phyloP scores from a whole-genome alignment of 2,888 invertebrate species.

The Dasysyrphus tricinctus region DNA sequence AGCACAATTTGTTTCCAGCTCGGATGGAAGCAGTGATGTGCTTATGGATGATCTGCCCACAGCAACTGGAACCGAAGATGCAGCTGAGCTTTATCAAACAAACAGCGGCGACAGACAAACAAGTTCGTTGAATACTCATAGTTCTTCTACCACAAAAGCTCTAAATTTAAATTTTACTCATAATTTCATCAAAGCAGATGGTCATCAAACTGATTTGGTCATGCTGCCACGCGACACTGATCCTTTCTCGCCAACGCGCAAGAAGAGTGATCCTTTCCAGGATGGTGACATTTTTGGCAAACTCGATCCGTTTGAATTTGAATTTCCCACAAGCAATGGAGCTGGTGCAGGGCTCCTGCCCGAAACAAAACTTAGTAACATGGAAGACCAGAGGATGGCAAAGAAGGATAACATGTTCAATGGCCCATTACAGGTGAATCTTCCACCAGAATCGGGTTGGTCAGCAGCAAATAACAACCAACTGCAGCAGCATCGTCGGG shows the following conservation, averaged over 20 bases:
- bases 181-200: constrained; percentile 71
- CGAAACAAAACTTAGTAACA: constrained; percentile 51
- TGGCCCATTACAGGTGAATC: constrained; percentile 88
- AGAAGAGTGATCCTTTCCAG: constrained; percentile 88
- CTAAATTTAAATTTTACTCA: constrained; percentile 73
- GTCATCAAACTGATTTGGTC: constrained; percentile 81
- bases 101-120: constrained; percentile 60
- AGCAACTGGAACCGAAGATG: constrained; percentile 45
- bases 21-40: constrained; percentile 64
- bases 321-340: constrained; percentile 77
- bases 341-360: constrained; percentile 52
- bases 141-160: constrained; percentile 63
- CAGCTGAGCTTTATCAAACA: constrained; percentile 41
- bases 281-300: constrained; percentile 83
- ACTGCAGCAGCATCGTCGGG: constrained; percentile 72
- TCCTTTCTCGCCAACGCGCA: constrained; percentile 83
- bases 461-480: constrained; percentile 78
- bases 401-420: constrained; percentile 84
- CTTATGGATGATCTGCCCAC: constrained; percentile 49
- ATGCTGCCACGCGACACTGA: constrained; percentile 83
- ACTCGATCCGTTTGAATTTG: constrained; percentile 83
- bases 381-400: constrained; percentile 37
- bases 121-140: constrained; percentile 73
- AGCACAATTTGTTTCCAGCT: constrained; percentile 62
- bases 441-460: constrained; percentile 86